A percentile compares a stretch with the other conserved stretches of the same genome.
Evolutionary conservation across 2,113 vertebrate species (phyloP).

Genomic region (Noturus placidus): DNA sequence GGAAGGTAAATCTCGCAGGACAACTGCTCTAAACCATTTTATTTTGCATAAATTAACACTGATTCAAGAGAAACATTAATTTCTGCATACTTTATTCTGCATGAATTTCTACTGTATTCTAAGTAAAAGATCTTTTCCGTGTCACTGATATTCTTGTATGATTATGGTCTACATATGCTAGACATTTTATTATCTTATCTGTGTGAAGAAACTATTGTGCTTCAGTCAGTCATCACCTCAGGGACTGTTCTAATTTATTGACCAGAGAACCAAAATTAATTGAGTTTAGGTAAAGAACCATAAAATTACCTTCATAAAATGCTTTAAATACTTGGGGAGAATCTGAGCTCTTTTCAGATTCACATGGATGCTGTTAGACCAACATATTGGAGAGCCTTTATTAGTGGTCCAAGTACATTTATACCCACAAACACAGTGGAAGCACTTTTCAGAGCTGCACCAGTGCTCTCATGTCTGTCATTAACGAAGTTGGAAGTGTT

Average conservation of each 20-base stretch:
- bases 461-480: neutral
- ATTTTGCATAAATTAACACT: neutral
- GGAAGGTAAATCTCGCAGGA: too few species aligned
- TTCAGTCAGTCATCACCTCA: neutral
- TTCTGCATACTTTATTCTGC: neutral
- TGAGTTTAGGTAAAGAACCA: constrained; percentile 26
- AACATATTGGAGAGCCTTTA: constrained; percentile 5
- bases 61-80: neutral
- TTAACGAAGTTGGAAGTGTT: neutral
- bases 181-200: constrained; percentile 13
- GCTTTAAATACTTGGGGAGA: constrained; percentile 16
- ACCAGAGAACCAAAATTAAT: constrained; percentile 43
- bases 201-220: neutral
- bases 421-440: constrained; percentile 7
- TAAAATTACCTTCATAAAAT: constrained; percentile 35
- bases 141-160: neutral
- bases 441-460: constrained; percentile 20
- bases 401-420: constrained; percentile 4
- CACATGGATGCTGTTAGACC: constrained; percentile 6
- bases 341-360: neutral
- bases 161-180: constrained; percentile 6
- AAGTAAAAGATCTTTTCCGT: neutral
- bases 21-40: neutral
- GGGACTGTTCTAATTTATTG: constrained; percentile 18
- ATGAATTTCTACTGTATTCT: neutral